Conservation (phyloP, 2,797 vertebrate genomes). For the Agapornis canus region DNA sequence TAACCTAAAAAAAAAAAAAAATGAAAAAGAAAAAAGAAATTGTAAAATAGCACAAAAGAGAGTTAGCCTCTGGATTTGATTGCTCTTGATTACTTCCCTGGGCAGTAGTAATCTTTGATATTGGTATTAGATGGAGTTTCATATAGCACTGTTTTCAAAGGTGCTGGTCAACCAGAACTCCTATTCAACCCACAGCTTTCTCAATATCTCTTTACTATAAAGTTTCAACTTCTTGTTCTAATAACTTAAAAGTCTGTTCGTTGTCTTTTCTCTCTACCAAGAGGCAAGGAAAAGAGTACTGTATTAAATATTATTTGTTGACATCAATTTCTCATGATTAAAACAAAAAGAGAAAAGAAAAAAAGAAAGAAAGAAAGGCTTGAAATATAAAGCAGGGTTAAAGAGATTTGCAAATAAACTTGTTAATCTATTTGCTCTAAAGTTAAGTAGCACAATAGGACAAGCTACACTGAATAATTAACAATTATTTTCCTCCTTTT, state of each 20-base stretch:
- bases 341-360: too few relatives aligned
- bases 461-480: conserved; percentile 34
- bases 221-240: not conserved
- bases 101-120: not conserved
- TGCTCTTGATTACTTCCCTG: not conserved
- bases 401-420: conserved; percentile 35
- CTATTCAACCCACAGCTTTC: not conserved
- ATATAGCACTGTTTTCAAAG: not conserved
- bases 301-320: conserved; percentile 14
- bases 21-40: not conserved
- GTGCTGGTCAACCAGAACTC: not conserved
- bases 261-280: not conserved
- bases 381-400: not conserved
- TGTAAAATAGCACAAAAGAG: not conserved
- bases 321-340: not conserved
- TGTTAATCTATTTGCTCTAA: conserved; percentile 35
- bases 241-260: not conserved
- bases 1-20: not conserved
- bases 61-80: not conserved
- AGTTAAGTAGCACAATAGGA: conserved; percentile 10
- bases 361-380: not conserved
- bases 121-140: not conserved
- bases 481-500: not conserved
- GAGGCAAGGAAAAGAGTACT: not conserved
- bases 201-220: not conserved